phyloP scores from a whole-genome alignment of 2,888 invertebrate genomes.

The Rhingia campestris region DNA sequence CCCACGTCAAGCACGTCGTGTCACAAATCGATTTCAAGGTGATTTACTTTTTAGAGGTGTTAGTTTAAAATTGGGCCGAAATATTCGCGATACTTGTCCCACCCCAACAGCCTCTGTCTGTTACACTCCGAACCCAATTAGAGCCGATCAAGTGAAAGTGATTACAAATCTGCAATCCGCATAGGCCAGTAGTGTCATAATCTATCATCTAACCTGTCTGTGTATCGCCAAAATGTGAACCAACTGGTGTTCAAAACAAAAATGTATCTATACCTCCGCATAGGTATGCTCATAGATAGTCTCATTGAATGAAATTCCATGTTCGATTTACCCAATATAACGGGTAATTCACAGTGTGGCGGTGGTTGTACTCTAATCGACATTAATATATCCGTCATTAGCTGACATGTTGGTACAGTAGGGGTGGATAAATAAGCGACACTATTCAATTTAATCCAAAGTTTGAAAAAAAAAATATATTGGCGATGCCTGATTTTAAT shows the following conservation, averaged over 20 bases:
- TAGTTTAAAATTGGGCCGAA: slow-evolving; percentile 7
- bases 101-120: neutral
- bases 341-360: slow-evolving; percentile 23
- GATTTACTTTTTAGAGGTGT: neutral
- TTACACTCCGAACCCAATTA: slow-evolving; percentile 11
- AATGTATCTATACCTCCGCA: slow-evolving; percentile 1
- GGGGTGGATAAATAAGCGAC: neutral
- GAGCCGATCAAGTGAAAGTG: slow-evolving; percentile 47
- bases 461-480: neutral
- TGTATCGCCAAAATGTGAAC: slow-evolving; percentile 25
- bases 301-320: slow-evolving; percentile 38
- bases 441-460: too few species aligned
- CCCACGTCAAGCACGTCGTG: slow-evolving; percentile 1
- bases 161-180: slow-evolving; percentile 24
- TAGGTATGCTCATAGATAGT: slow-evolving; percentile 7
- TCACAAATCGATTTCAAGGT: slow-evolving; percentile 18
- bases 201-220: slow-evolving; percentile 31
- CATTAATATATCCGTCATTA: slow-evolving; percentile 51
- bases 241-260: slow-evolving; percentile 10
- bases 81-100: neutral
- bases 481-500: neutral
- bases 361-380: slow-evolving; percentile 32
- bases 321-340: slow-evolving; percentile 43
- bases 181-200: slow-evolving; percentile 12
- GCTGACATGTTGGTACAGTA: slow-evolving; percentile 41